These are phyloP conservation scores for Ataeniobius toweri DNA, from an alignment of 2,797 vertebrate species.

Conservation along the genomic window DNA sequence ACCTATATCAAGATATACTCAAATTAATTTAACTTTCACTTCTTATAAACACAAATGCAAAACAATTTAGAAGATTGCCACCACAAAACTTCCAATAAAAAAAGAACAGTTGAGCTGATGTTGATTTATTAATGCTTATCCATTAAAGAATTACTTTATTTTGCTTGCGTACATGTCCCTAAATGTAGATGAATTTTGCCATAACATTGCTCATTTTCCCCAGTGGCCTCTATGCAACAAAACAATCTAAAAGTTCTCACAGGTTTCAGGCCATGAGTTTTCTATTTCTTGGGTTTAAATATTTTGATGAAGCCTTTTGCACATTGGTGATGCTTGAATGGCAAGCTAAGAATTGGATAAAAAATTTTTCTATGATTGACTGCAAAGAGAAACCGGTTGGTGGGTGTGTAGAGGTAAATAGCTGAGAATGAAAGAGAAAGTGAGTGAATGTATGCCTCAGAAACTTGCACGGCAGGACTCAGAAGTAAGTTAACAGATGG, in stretches of 20 bases:
- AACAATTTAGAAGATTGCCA: conserved; percentile 37
- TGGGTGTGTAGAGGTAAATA: conserved; percentile 35
- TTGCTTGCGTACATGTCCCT: conserved; percentile 42
- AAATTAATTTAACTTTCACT: conserved; percentile 72
- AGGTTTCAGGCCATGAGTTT: conserved; percentile 49
- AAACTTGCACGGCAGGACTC: conserved; percentile 67
- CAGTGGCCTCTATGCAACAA: conserved; percentile 20
- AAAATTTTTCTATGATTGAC: conserved; percentile 70
- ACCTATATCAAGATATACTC: conserved; percentile 74
- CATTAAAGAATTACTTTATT: conserved; percentile 72
- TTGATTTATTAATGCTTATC: conserved; percentile 76
- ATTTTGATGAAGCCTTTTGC: conserved; percentile 69
- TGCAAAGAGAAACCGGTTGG: conserved; percentile 31
- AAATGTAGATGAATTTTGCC: conserved; percentile 39
- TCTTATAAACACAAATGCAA: conserved; percentile 72
- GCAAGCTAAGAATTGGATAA: conserved; percentile 58
- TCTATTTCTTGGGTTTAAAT: conserved; percentile 67
- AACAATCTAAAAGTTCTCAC: conserved; percentile 49
- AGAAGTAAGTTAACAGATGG: conserved; percentile 81
- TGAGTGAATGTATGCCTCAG: conserved; percentile 66
- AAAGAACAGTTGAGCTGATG: conserved; percentile 54
- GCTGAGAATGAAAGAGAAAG: conserved; percentile 62
- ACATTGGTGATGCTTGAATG: conserved; percentile 61
- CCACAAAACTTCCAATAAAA: conserved; percentile 22
- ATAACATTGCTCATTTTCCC: conserved; percentile 45